Conservation (phyloP, 2,797 vertebrate genomes). For the Acanthornis magna region DNA sequence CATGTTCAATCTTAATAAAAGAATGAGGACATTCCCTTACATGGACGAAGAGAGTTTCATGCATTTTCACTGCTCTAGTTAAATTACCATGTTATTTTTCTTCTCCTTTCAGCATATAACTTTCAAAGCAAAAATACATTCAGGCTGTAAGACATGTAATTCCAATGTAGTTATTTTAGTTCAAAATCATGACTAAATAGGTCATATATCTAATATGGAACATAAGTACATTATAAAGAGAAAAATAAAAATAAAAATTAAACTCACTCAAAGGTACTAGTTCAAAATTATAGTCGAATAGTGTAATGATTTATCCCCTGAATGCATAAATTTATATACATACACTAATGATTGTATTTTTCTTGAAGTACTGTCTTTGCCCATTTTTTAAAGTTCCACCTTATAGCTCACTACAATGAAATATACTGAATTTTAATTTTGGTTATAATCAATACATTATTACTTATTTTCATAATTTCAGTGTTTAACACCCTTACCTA, state of each 20-base stretch:
- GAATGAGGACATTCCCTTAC: neutral
- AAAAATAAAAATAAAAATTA: neutral
- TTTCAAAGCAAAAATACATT: neutral
- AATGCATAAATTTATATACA: neutral
- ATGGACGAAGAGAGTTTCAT: neutral
- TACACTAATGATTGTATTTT: neutral
- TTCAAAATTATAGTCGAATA: neutral
- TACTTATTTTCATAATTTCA: neutral
- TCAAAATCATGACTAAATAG: neutral
- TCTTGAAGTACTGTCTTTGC: neutral
- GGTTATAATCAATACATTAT: neutral
- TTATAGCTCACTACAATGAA: neutral
- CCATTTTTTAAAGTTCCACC: neutral
- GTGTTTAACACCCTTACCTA: neutral
- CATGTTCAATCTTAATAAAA: neutral
- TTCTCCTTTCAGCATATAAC: neutral
- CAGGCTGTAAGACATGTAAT: neutral
- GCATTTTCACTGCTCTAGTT: neutral
- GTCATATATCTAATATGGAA: neutral
- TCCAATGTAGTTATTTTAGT: neutral
- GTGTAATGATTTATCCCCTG: neutral
- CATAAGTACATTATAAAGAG: neutral
- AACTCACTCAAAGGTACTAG: neutral
- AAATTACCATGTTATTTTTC: neutral
- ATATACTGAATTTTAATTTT: neutral